Evolutionary conservation across 2,888 invertebrate species (phyloP).

Genomic region (Pristionchus mayeri): DNA sequence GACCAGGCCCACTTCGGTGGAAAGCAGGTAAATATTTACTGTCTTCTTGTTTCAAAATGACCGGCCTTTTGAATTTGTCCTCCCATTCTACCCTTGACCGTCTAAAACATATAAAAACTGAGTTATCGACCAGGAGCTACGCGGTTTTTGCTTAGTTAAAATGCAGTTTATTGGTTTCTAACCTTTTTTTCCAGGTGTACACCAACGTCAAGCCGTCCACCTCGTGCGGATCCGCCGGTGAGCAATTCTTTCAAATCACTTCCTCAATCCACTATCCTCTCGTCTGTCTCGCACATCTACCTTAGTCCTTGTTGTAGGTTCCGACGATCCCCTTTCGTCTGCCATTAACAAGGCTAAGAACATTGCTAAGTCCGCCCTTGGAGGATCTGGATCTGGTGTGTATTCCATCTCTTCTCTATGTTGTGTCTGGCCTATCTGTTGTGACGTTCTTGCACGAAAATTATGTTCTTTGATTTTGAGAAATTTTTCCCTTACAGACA

Average conservation of each 20-base stretch:
- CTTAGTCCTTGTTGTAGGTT: constrained; percentile 48
- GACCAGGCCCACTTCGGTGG: constrained; percentile 65
- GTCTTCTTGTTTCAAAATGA: neutral
- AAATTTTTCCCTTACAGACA: constrained; percentile 42
- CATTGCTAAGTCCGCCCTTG: constrained; percentile 55
- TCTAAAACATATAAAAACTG: neutral
- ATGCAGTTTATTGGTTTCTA: neutral
- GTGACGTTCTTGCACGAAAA: neutral
- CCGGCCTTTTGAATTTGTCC: neutral
- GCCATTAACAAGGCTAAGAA: constrained; percentile 58
- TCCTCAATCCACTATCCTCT: too few relatives aligned
- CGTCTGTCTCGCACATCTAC: constrained; percentile 24
- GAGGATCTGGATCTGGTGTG: constrained; percentile 49
- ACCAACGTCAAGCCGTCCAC: constrained; percentile 47
- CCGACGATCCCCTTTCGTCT: constrained; percentile 50
- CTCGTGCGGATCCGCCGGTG: constrained; percentile 27
- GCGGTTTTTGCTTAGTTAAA: neutral
- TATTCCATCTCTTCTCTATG: constrained; percentile 3
- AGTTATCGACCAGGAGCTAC: neutral
- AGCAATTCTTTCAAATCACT: neutral
- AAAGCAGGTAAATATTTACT: constrained; percentile 57
- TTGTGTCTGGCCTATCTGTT: neutral
- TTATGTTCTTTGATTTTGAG: neutral
- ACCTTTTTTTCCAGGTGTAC: constrained; percentile 28
- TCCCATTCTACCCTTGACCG: too few relatives aligned